These are phyloP conservation scores for Vimba vimba DNA, from an alignment of 2,113 vertebrate species.

Conservation along the genomic window DNA sequence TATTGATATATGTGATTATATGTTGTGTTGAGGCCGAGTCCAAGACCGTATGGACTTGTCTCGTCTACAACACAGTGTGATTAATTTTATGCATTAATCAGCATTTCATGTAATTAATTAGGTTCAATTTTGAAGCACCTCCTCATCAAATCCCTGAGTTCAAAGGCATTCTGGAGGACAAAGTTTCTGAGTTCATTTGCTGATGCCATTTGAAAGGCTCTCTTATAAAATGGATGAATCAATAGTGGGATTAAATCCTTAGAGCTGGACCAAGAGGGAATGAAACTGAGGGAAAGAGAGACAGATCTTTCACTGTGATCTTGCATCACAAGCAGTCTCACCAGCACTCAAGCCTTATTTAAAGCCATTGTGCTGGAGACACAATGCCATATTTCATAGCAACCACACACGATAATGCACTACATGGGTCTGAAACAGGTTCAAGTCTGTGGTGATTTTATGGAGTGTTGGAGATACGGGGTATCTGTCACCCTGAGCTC, in stretches of 20 bases:
- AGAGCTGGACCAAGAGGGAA: slow-evolving; percentile 27
- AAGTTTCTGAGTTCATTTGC: slow-evolving; percentile 46
- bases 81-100: background rate
- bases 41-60: background rate
- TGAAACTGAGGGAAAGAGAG: slow-evolving; percentile 8
- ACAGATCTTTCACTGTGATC: slow-evolving; percentile 28
- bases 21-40: no score
- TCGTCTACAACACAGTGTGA: background rate
- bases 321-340: slow-evolving; percentile 26
- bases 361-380: slow-evolving; percentile 29
- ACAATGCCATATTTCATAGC: background rate
- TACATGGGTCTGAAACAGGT: background rate
- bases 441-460: slow-evolving; percentile 20
- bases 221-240: slow-evolving; percentile 52
- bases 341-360: slow-evolving; percentile 35
- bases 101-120: background rate
- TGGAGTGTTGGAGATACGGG: slow-evolving; percentile 41
- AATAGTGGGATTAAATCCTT: slow-evolving; percentile 52
- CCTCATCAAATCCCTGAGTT: slow-evolving; percentile 36
- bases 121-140: background rate
- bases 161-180: slow-evolving; percentile 29
- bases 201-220: slow-evolving; percentile 50
- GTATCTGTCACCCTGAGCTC: slow-evolving; percentile 57
- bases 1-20: no score
- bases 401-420: background rate